Evolutionary conservation across 2,888 invertebrate species (phyloP), one percentile per base, ranked within the genome.

Genomic region (Lepidonotus clava): DNA sequence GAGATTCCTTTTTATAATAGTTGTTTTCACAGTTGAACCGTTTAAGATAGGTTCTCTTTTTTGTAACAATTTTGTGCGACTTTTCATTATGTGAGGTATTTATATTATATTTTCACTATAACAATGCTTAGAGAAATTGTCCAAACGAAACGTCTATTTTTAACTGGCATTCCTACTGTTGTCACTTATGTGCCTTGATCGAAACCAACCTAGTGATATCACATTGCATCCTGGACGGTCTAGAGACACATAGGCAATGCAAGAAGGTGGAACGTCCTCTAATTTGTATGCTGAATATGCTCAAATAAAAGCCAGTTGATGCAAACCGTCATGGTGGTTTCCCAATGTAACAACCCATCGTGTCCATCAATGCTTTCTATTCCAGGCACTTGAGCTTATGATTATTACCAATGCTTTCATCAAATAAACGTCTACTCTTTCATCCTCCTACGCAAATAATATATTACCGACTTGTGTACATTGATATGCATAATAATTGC

Each of bases 141-240:
- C 76, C 36, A 40, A 38, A 6, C 21, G 40, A 76, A n/a, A 76
- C 76, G 28, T 76, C 36, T 76, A 76, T 76, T 76, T 76, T 76
- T 36, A 40, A 76, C 40, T 76, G 76, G 36, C 76, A 61, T 61
- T n/a, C 76, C 34, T 76, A 76, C 76, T 40, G 51, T 51, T 21
- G 36, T 76, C 76, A 76, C 76, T 76, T 76, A 76, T 76, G 76
- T 76, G 76, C 76, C 76, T 76, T 76, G 76, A 76, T n/a, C 76
- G 18, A n/a, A 38, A 76, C 38, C 40, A 40, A 24, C 76, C 76
- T 36, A 76, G 18, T n/a, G 53, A 61, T 61, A 38, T 76, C 36
- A 76, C 38, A 76, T 76, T 40, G 76, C 76, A 76, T 71, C 34
- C 61, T n/a, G 14, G 34, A 40, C 34, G 76, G 11, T 11, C 28